Base-by-base conservation (phyloP, 2,888 invertebrate species). In the Rhyacophila evoluta region DNA sequence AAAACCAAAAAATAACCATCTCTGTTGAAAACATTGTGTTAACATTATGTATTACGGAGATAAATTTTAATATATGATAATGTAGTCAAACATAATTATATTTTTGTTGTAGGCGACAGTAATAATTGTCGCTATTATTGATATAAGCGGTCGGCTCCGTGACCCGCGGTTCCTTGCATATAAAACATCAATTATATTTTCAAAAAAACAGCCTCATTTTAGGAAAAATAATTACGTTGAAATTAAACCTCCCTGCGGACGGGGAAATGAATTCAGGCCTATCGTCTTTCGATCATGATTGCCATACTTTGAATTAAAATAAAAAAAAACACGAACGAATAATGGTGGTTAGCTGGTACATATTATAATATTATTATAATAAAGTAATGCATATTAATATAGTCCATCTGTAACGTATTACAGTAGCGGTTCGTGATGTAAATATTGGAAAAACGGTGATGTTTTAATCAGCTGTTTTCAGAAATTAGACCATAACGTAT, bases 141-240 rank as follows among this genome's bases (percentile, higher is more conserved):
- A 27, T 33, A 39, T 37, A 75, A 39, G 67, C 79, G 71, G 27
- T 38, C 69, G 19, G 77, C 12, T 29, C 75, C 55, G 71, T 55
- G 55, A 55, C 55, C 55, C 55, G 39, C 39, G 37, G 25, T 33
- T 41, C 33, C 69, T 79, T 39, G 79, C 77, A 77, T 77, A 74
- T 77, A 77, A 79, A 77, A 77, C 79, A 74, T 68, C 79, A 79
- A 79, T 79, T 79, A 79, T 74, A 76, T 75, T 72, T 75, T 76
- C 79, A 75, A 68, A 75, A n/a, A 78, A 78, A 67, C 72, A 67
- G 72, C 37, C 68, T 72, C 55, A 39, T 68, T 76, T 76, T 76
- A 38, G 39, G 73, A 71, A 75, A 75, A 74, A 80, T 80, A 77
- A 80, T 80, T 80, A 78, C 75, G 72, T 76, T 33, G 69, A 78